Base-by-base conservation (phyloP, 2,797 vertebrate genomes). In the Pangasius krempfi region DNA sequence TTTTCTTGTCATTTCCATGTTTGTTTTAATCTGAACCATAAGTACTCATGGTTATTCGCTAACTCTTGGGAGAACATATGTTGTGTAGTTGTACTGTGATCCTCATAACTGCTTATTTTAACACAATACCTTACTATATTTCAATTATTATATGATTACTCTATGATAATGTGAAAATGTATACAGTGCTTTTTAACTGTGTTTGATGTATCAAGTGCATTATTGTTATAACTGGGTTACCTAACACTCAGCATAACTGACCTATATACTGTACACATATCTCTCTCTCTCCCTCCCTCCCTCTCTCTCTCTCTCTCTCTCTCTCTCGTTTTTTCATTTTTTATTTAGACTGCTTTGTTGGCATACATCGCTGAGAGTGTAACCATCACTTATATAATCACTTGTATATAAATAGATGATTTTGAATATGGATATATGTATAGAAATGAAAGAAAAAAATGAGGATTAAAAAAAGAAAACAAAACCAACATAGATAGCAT, bases 201-300 rank as follows among this genome's bases (percentile, higher is more conserved):
- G 27, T 20, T 40, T 68, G 82, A 68, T 20, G 8, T 50, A 84
- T 18, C 27, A 30, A 84, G 81, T 40, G 33, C 73, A 56, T 72
- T 73, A 75, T 75, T 52, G 68, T 10, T 68, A 58, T 78, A 88
- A 88, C 73, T 89, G 72, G 72, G 66, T 84, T 68, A 56, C 52
- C 44, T 79, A 91, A 64, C 64, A 80, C 88, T 88, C 75, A 83
- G 52, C 50, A 81, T 33, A 88, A 76, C 64, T 88, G 82, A 89
- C 75, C 89, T 91, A 88, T 90, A 92, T 91, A 91, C 76, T 30
- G 4, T 89, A 81, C 40, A 64, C 52, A n/a, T 73, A 2, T 44
- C 40, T 44, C 40, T 44, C 40, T 44, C 40, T 18, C 68, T 37
- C 68, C 52, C 40, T 47, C 13, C 40, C 56, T 83, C 44, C 86